Conservation (phyloP, 2,113 vertebrate species). For the Sinocyclocheilus anophthalmus region DNA sequence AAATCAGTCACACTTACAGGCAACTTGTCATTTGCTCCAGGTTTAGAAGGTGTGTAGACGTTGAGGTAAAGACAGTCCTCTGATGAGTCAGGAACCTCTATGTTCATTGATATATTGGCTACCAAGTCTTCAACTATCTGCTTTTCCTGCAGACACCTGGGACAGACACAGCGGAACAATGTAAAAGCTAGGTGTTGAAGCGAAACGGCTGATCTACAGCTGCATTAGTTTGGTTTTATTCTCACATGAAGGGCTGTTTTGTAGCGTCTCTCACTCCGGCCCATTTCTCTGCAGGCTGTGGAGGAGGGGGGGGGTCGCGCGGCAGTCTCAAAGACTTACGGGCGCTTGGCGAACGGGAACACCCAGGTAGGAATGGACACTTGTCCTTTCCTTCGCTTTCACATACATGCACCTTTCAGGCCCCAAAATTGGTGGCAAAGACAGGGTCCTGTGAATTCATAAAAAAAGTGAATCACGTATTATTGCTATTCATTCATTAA, state of each 20-base stretch:
- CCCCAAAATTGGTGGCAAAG: conserved; percentile 68
- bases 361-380: conserved; percentile 78
- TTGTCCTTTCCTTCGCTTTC: conserved; percentile 68
- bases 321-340: conserved; percentile 79
- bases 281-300: conserved; percentile 79
- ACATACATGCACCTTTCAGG: conserved; percentile 73
- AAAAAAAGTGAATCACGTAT: neutral
- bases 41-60: conserved; percentile 72
- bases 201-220: neutral
- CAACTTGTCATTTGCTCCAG: conserved; percentile 62
- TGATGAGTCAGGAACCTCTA: conserved; percentile 67
- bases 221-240: neutral
- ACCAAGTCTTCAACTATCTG: accelerated
- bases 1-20: conserved; percentile 67
- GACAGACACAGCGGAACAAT: neutral
- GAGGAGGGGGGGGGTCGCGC: too few relatives aligned
- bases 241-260: conserved; percentile 79
- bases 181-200: neutral
- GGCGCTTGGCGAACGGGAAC: conserved; percentile 85
- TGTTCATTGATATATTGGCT: accelerated
- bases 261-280: conserved; percentile 77
- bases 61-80: conserved; percentile 81
- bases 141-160: conserved; percentile 70
- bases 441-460: conserved; percentile 62
- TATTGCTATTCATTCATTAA: neutral